Base-by-base conservation (phyloP, 2,888 invertebrate genomes). In the Melolontha melolontha region DNA sequence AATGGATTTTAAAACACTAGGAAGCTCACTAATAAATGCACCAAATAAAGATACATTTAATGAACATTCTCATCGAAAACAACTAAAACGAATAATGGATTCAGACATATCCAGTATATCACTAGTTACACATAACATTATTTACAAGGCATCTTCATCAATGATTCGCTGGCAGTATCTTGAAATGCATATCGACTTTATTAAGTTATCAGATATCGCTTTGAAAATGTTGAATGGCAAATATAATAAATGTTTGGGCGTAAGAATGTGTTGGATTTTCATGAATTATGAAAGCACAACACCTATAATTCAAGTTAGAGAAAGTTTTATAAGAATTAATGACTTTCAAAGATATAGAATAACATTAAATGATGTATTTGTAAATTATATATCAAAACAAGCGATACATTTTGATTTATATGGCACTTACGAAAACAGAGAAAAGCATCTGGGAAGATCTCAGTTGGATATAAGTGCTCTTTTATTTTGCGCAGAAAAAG, bases 241-340 rank as follows among this genome's bases (percentile, higher is more conserved):
- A 42, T 70, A 67, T 47, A 63, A 34, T n/a, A 40, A 14, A 1
- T 55, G 63, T 10, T 8, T 57, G 7, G 66, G 65, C 1, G 22
- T 72, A 41, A 40, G 67, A 29, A 22, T 71, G n/a, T 62, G 64
- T 8, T 72, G 71, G 71, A 66, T 68, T 11, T 69, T 72, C 50
- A 39, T 67, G 47, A 64, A 69, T 14, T 72, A 68, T 39, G 69
- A 71, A 63, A 66, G 63, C 5, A 41, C 63, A 5, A 64, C 71
- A 14, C 27, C 55, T 8, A 16, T 69, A 22, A 41, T 34, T 8
- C 62, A 66, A 29, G 39, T 42, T 12, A 39, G 12, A 5, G 62
- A 54, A 5, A 47, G 49, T 12, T 34, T 68, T 8, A 40, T 64
- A 8, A 27, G 44, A 22, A 64, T 72, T 1, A 66, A 68, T 8